A percentile compares a stretch with the other conserved stretches of the same genome.
Evolutionary conservation across 1,140 invertebrate genomes (phyloP).

Genomic region (Drosophila repletoides): DNA sequence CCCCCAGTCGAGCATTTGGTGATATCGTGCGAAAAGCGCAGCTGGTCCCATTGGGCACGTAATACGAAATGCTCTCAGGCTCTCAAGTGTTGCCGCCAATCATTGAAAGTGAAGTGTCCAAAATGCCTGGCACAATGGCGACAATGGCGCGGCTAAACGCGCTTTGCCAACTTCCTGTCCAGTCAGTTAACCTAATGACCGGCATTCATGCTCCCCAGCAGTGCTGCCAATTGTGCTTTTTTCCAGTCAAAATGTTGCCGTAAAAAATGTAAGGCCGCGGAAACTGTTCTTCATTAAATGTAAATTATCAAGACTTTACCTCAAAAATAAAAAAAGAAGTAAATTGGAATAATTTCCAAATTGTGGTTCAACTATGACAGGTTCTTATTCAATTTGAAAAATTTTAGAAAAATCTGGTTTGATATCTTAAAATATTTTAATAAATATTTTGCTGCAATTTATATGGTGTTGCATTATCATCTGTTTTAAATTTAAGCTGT

Average conservation of each 20-base stretch:
- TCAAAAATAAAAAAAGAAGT: no score
- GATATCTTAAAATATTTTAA: no score
- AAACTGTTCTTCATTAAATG: no score
- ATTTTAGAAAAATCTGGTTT: no score
- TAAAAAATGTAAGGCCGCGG: no score
- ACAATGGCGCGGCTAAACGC: slow-evolving; percentile 35
- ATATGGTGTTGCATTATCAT: no score
- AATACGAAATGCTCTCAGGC: slow-evolving; percentile 7
- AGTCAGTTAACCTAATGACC: slow-evolving; percentile 76
- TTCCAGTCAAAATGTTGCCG: neutral
- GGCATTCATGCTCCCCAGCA: slow-evolving; percentile 58
- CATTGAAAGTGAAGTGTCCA: slow-evolving; percentile 69
- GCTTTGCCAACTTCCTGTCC: slow-evolving; percentile 62
- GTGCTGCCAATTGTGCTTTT: neutral
- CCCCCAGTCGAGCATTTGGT: neutral
- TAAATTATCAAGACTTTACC: no score
- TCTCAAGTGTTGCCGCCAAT: slow-evolving; percentile 60
- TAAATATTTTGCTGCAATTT: no score
- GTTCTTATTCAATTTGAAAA: no score
- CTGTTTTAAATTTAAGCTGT: no score
- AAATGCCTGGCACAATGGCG: slow-evolving; percentile 59
- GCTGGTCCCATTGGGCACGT: slow-evolving; percentile 24
- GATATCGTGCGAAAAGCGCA: slow-evolving; percentile 65
- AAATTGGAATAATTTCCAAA: no score
- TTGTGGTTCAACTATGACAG: slow-evolving; percentile 32